Percentiles rank a stretch among this genome's conserved stretches.
Conservation (phyloP, 2,797 vertebrate genomes). For the Florisuga fusca region DNA sequence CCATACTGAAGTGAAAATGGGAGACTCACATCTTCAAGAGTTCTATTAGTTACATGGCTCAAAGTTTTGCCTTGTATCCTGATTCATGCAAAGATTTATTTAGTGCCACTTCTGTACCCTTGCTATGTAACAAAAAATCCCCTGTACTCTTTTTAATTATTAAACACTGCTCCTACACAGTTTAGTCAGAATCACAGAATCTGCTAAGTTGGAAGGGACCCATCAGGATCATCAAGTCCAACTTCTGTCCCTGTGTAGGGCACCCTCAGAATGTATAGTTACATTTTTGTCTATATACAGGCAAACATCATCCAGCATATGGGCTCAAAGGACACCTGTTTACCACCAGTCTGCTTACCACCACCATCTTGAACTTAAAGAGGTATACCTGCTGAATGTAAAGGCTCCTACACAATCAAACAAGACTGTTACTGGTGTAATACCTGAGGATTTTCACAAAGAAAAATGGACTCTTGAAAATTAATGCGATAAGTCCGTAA, state of each 20-base stretch:
- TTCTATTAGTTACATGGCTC: neutral
- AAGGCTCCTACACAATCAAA: neutral
- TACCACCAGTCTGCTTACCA: neutral
- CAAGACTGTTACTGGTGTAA: neutral
- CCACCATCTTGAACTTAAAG: neutral
- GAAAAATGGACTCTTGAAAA: conserved; percentile 88
- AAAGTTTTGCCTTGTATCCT: neutral
- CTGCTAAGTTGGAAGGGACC: too few species aligned
- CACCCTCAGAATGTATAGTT: neutral
- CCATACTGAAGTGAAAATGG: neutral
- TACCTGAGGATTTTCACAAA: conserved; percentile 94
- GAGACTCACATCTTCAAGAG: neutral
- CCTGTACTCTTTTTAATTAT: neutral
- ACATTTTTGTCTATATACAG: neutral
- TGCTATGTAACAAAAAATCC: neutral
- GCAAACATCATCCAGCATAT: neutral
- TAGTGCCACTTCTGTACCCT: neutral
- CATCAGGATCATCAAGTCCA: too few species aligned
- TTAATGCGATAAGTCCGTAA: conserved; percentile 88
- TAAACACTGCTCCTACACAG: neutral
- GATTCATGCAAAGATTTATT: neutral
- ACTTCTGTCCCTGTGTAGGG: too few species aligned
- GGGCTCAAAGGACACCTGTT: neutral
- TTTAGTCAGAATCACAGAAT: too few species aligned
- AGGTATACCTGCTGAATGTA: neutral